A percentile compares a stretch with the other conserved stretches of the same genome.
These are phyloP conservation scores for Spongia lamella DNA, from an alignment of 37 sponge, comb jelly and placozoan species.

Conservation along the genomic window DNA sequence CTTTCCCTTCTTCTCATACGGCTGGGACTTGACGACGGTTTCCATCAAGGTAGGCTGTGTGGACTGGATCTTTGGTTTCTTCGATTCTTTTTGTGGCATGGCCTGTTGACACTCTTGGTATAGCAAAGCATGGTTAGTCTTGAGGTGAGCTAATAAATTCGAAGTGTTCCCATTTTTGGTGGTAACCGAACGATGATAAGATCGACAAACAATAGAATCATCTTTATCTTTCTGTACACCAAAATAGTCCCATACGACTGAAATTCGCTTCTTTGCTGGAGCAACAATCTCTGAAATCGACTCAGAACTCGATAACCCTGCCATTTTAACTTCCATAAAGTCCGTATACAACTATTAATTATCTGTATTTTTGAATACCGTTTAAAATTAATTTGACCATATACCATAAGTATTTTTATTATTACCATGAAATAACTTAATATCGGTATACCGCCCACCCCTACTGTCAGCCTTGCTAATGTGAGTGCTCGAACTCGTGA, in stretches of 20 bases:
- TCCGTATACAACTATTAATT: background rate
- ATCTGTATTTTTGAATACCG: background rate
- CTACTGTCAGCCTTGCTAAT: no score
- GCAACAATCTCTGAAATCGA: background rate
- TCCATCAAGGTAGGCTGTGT: slow-evolving; percentile 16
- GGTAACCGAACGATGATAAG: background rate
- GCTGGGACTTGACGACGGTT: background rate
- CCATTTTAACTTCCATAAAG: no score
- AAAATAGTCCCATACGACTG: background rate
- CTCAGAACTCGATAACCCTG: no score
- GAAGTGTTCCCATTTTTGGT: slow-evolving; percentile 32
- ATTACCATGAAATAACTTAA: slow-evolving; percentile 19
- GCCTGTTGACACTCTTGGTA: slow-evolving; percentile 1
- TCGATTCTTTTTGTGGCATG: slow-evolving; percentile 8
- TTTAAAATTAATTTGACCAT: no score
- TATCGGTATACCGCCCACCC: slow-evolving; percentile 36
- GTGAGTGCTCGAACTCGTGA: no score
- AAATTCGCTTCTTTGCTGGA: slow-evolving; percentile 5
- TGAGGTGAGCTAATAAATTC: slow-evolving; percentile 20
- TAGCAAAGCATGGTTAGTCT: slow-evolving; percentile 14
- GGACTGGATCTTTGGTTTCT: background rate
- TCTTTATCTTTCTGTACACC: slow-evolving; percentile 9
- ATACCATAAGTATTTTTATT: background rate
- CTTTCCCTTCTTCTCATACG: slow-evolving; percentile 16
- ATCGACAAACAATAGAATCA: background rate